These are phyloP conservation scores for Ips typographus DNA, from an alignment of 1,140 invertebrate genomes.

Conservation along the genomic window DNA sequence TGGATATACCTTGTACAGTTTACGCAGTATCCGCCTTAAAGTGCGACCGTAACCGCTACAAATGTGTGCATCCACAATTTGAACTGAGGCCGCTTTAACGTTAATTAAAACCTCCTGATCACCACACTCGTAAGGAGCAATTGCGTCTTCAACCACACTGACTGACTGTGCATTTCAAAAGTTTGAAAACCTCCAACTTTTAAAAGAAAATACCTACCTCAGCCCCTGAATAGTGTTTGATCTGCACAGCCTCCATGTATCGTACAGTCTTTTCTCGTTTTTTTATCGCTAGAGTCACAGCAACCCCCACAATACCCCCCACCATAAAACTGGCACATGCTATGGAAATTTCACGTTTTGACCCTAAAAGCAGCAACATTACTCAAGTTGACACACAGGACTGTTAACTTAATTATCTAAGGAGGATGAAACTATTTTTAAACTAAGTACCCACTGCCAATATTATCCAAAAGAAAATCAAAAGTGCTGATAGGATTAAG, in stretches of 20 bases:
- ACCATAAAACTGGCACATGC: conserved; percentile 55
- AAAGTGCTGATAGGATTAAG: not conserved
- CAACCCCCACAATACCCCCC: conserved; percentile 57
- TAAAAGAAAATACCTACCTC: conserved; percentile 52
- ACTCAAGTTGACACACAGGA: too few species aligned
- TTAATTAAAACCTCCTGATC: conserved; percentile 65
- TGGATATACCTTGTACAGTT: conserved; percentile 56
- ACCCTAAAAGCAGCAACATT: conserved; percentile 39
- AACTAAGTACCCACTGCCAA: not conserved
- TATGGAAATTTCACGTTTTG: conserved; percentile 55
- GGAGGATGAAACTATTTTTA: conserved; percentile 5
- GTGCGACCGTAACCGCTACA: conserved; percentile 62
- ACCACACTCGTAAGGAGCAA: conserved; percentile 58
- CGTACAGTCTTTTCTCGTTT: conserved; percentile 49
- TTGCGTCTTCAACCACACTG: conserved; percentile 59
- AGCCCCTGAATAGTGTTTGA: conserved; percentile 57
- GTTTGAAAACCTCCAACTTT: not conserved
- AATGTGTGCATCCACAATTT: conserved; percentile 66
- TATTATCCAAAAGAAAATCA: not conserved
- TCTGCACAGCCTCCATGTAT: conserved; percentile 59
- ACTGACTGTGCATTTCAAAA: conserved; percentile 52
- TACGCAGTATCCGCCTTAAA: conserved; percentile 58
- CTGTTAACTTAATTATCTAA: not conserved
- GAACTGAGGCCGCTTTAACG: conserved; percentile 66
- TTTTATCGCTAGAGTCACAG: conserved; percentile 51